A percentile compares a stretch with the other conserved stretches of the same genome.
phyloP scores from a whole-genome alignment of 2,797 vertebrate species.

The Channallabes apus region DNA sequence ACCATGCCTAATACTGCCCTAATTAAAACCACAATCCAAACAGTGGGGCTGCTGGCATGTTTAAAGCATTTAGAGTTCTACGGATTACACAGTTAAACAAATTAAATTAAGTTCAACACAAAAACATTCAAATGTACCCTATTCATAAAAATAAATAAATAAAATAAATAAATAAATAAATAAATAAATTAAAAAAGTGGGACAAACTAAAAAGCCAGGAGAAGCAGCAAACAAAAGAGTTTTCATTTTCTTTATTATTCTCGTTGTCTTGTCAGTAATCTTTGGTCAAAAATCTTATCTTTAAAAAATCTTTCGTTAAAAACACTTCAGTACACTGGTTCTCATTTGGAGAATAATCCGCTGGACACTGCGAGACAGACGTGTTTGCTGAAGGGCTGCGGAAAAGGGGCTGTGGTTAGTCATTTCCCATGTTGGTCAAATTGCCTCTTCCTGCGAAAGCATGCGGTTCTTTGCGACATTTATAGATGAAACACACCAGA shows the following conservation, averaged over 20 bases:
- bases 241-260: not conserved
- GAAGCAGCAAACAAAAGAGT: not conserved
- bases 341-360: not conserved
- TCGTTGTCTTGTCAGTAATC: too few species aligned
- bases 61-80: too few species aligned
- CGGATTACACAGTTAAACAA: too few species aligned
- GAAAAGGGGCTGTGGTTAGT: conserved; percentile 14
- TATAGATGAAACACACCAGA: conserved; percentile 34
- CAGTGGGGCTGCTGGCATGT: not conserved
- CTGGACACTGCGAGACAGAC: not conserved
- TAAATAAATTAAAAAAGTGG: too few species aligned
- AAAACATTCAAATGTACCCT: not conserved
- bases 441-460: conserved; percentile 3
- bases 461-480: conserved; percentile 8
- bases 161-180: too few species aligned
- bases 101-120: too few species aligned
- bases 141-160: not conserved
- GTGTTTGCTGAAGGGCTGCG: not conserved
- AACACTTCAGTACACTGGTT: not conserved
- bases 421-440: conserved; percentile 24
- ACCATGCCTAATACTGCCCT: not conserved
- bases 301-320: not conserved
- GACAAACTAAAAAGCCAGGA: not conserved
- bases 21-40: conserved; percentile 1
- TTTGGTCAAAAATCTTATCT: too few species aligned